A percentile compares a stretch with the other conserved stretches of the same genome.
Conservation (phyloP, 2,888 invertebrate genomes). For the Carpatolechia fugitivella region DNA sequence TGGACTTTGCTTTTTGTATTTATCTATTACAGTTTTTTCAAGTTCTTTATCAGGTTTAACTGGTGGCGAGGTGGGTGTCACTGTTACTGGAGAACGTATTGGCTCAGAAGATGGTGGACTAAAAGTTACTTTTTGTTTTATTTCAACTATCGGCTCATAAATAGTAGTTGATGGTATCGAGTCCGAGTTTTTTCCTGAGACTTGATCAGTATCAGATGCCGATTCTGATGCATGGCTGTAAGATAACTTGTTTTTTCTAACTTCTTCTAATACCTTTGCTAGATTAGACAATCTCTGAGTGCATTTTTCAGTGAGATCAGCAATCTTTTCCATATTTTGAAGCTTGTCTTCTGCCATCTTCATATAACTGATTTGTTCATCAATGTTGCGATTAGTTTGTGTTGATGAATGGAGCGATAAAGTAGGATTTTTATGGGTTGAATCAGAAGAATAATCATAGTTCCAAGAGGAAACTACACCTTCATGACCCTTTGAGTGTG, state of each 20-base stretch:
- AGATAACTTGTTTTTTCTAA: constrained; percentile 63
- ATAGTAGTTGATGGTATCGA: background rate
- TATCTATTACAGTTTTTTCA: background rate
- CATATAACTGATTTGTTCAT: constrained; percentile 54
- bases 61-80: background rate
- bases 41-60: background rate
- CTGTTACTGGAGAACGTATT: background rate
- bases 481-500: background rate
- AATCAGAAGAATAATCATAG: background rate
- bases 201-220: constrained; percentile 55
- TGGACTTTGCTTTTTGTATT: background rate
- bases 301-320: constrained; percentile 70
- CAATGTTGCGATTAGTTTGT: constrained; percentile 52
- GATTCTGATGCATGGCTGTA: constrained; percentile 55
- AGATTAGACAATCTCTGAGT: constrained; percentile 68
- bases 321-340: constrained; percentile 73
- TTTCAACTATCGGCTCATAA: constrained; percentile 1
- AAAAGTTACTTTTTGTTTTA: background rate
- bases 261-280: constrained; percentile 70
- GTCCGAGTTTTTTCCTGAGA: constrained; percentile 38
- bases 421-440: background rate
- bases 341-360: constrained; percentile 65
- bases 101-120: background rate
- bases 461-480: background rate
- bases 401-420: constrained; percentile 49